Evolutionary conservation across 2,888 invertebrate genomes (phyloP).

Genomic region (Ennomos quercinarius): DNA sequence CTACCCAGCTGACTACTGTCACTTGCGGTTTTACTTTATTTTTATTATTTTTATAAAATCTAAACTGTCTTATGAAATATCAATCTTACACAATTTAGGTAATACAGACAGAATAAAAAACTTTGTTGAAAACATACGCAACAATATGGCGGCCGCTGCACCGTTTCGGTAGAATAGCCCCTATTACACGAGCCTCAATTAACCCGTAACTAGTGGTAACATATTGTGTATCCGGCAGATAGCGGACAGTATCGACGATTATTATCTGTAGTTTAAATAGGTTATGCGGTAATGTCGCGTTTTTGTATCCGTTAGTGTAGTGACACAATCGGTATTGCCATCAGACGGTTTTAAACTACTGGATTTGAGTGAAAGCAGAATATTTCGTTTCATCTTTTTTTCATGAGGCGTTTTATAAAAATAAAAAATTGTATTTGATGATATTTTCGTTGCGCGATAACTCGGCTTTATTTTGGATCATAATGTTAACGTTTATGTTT

Average conservation of each 20-base stretch:
- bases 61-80: too few relatives aligned
- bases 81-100: too few relatives aligned
- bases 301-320: not conserved
- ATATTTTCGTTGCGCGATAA: too few relatives aligned
- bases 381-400: not conserved
- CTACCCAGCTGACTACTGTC: too few relatives aligned
- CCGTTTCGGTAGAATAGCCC: constrained; percentile 27
- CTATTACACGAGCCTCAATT: constrained; percentile 18
- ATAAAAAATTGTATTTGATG: too few relatives aligned
- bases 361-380: not conserved
- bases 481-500: too few relatives aligned
- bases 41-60: too few relatives aligned
- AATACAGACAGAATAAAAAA: too few relatives aligned
- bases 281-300: constrained; percentile 11
- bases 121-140: not conserved
- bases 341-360: constrained; percentile 23
- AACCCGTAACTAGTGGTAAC: constrained; percentile 24
- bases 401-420: too few relatives aligned
- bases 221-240: constrained; percentile 36
- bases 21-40: too few relatives aligned
- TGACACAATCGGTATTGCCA: constrained; percentile 19
- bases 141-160: not conserved
- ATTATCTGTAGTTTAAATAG: constrained; percentile 33
- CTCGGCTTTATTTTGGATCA: too few relatives aligned
- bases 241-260: constrained; percentile 33